Evolutionary conservation across 2,797 vertebrate genomes (phyloP).

Genomic region (Lycodopsis pacificus): DNA sequence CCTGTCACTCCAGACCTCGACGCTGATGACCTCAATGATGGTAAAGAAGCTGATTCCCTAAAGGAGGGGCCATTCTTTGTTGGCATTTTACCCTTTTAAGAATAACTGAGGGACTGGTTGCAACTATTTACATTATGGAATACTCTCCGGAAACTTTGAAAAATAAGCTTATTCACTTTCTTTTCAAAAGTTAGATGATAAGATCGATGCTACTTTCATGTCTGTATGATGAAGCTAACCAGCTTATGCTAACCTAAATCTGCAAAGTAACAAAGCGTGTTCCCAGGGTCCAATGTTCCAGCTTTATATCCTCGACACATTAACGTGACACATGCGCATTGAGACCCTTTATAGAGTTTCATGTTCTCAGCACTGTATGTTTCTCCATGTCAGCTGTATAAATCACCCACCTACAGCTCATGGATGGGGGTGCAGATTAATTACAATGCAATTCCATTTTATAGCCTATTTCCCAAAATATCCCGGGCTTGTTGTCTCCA

Average conservation of each 20-base stretch:
- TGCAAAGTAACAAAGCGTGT: background rate
- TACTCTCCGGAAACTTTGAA: background rate
- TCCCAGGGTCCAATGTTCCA: background rate
- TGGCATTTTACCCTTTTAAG: background rate
- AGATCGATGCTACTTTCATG: background rate
- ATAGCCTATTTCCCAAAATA: background rate
- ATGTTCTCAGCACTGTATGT: background rate
- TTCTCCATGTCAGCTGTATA: background rate
- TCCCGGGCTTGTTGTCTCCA: background rate
- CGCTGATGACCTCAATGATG: constrained; percentile 43
- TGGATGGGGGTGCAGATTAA: background rate
- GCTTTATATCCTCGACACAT: background rate
- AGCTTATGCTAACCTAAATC: background rate
- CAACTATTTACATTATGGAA: background rate
- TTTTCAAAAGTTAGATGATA: background rate
- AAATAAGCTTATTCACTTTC: background rate
- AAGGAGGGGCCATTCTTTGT: constrained; percentile 4
- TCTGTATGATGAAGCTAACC: background rate
- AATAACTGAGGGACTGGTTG: background rate
- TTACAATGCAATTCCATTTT: background rate
- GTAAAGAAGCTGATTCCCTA: constrained; percentile 22
- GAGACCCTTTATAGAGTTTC: background rate
- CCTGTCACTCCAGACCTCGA: constrained; percentile 34
- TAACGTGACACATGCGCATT: background rate
- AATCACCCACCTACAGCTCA: background rate